Conservation (phyloP, 2,888 invertebrate species). For the Coleophora flavipennella region DNA sequence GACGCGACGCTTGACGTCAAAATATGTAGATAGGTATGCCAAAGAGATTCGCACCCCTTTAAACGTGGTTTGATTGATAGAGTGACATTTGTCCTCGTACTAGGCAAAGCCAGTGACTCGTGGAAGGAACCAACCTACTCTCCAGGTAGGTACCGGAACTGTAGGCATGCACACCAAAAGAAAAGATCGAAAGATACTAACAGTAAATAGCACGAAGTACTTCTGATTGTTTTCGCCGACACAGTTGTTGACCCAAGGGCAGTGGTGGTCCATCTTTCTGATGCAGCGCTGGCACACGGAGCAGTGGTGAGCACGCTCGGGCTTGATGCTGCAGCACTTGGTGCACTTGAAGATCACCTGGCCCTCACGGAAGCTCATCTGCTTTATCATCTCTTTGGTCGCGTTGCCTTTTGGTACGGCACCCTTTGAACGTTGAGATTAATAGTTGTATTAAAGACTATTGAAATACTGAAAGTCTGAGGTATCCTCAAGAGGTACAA, state of each 20-base stretch:
- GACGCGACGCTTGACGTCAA: no score
- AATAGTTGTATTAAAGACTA: no score
- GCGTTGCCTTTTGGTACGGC: slow-evolving; percentile 96
- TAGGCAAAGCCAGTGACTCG: no score
- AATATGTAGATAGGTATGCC: no score
- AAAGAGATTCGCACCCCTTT: no score
- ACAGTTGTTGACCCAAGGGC: slow-evolving; percentile 99
- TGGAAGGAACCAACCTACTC: no score
- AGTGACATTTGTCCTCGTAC: no score
- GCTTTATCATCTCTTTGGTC: slow-evolving; percentile 94
- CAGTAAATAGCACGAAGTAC: slow-evolving; percentile 98
- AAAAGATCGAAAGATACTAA: slow-evolving; percentile 74
- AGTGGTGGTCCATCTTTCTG: slow-evolving; percentile 77
- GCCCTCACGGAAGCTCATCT: slow-evolving; percentile 92
- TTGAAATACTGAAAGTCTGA: no score
- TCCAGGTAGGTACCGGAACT: no score
- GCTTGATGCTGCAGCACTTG: slow-evolving; percentile 97
- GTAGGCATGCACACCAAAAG: no score
- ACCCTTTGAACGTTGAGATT: slow-evolving; percentile 65
- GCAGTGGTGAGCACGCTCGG: slow-evolving; percentile 96
- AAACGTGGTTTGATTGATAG: no score
- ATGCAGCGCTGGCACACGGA: slow-evolving; percentile 91
- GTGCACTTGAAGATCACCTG: slow-evolving; percentile 96
- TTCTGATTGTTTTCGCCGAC: slow-evolving; percentile 99
- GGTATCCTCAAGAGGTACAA: no score